Percentiles rank a stretch among this genome's conserved stretches.
phyloP scores from a whole-genome alignment of 1,140 invertebrate genomes.

The Neodiprion fabricii region DNA sequence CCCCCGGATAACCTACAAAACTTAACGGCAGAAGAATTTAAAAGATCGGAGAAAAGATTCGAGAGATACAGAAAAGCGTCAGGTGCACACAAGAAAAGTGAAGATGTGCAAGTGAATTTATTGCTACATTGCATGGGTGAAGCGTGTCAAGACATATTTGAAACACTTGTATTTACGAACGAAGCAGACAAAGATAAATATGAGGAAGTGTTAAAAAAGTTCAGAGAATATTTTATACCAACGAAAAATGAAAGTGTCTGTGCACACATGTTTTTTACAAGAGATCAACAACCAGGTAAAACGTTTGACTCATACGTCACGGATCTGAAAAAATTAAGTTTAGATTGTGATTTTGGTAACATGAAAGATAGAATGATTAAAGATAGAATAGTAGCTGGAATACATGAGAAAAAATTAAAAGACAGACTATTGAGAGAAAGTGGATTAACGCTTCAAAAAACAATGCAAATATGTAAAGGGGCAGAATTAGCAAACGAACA shows the following conservation, averaged over 20 bases:
- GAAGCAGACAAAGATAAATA: constrained; percentile 11
- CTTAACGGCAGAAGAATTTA: constrained; percentile 14
- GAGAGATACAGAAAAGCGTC: constrained; percentile 23
- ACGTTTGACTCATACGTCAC: too few species aligned
- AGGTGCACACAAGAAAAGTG: constrained; percentile 18
- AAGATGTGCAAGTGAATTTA: constrained; percentile 27
- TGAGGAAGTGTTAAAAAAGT: too few species aligned
- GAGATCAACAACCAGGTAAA: too few species aligned
- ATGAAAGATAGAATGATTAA: constrained; percentile 41
- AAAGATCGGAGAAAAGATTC: constrained; percentile 21
- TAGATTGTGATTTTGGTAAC: too few species aligned
- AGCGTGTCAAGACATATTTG: constrained; percentile 29
- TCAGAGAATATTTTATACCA: too few species aligned
- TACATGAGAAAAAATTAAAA: constrained; percentile 38
- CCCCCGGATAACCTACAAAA: neutral
- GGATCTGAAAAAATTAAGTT: too few species aligned
- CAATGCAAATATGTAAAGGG: constrained; percentile 34
- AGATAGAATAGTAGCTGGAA: constrained; percentile 47
- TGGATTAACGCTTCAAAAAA: constrained; percentile 37
- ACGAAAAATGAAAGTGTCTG: too few species aligned
- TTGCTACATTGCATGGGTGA: constrained; percentile 30
- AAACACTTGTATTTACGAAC: constrained; percentile 27
- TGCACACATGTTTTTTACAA: too few species aligned
- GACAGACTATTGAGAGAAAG: constrained; percentile 42
- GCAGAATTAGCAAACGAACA: constrained; percentile 28